phyloP scores from a whole-genome alignment of 2,888 invertebrate species.

The Drosophila dives region DNA sequence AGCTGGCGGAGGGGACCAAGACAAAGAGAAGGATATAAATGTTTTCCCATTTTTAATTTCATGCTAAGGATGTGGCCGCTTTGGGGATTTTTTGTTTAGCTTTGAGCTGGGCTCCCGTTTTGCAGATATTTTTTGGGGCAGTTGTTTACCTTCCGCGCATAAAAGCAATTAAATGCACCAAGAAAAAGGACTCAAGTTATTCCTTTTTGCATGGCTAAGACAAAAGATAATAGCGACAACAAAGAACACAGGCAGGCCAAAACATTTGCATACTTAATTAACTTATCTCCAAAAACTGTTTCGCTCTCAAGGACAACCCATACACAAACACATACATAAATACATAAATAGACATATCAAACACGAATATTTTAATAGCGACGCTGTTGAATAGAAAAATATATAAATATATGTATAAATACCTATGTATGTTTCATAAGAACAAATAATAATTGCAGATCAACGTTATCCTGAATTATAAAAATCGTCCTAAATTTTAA shows the following conservation, averaged over 20 bases:
- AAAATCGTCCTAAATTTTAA: neutral
- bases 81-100: neutral
- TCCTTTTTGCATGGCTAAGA: conserved; percentile 50
- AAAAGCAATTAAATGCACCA: conserved; percentile 75
- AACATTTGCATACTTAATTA: conserved; percentile 78
- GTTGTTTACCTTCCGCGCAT: conserved; percentile 61
- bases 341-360: neutral
- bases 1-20: conserved; percentile 32
- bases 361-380: neutral
- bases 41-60: conserved; percentile 41
- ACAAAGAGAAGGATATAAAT: conserved; percentile 28
- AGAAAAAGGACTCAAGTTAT: conserved; percentile 66
- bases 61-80: conserved; percentile 31
- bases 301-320: neutral
- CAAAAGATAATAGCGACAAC: conserved; percentile 1
- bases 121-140: conserved; percentile 33
- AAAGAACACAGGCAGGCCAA: conserved; percentile 38
- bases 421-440: neutral
- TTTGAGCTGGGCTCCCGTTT: conserved; percentile 6
- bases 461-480: neutral
- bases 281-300: conserved; percentile 52
- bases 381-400: neutral
- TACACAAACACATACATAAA: neutral
- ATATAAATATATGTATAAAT: neutral
- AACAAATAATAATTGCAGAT: neutral